Evolutionary conservation across 1,140 invertebrate genomes (phyloP).

Genomic region (Charaxes varanes): DNA sequence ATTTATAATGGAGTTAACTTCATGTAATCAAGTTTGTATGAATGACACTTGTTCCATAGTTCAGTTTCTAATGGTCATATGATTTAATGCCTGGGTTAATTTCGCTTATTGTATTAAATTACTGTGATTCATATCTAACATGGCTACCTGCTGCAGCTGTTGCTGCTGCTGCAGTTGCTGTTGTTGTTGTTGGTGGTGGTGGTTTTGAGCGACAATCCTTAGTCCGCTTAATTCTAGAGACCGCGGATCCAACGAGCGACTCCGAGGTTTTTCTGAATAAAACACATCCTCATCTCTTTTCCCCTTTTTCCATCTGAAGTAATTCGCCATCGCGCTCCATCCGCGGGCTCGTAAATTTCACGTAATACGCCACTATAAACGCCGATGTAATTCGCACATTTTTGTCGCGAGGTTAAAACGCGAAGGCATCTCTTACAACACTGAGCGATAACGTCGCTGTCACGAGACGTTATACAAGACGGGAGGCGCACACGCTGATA

Average conservation of each 20-base stretch:
- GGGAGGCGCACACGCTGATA: conserved; percentile 25
- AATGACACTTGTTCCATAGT: too few relatives aligned
- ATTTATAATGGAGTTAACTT: too few relatives aligned
- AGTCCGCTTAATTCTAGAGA: conserved; percentile 83
- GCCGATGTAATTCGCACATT: conserved; percentile 21
- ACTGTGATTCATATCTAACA: not conserved
- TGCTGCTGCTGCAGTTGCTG: conserved; percentile 1
- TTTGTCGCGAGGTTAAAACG: conserved; percentile 32
- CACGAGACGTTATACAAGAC: conserved; percentile 65
- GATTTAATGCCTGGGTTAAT: too few relatives aligned
- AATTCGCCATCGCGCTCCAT: conserved; percentile 76
- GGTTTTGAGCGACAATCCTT: conserved; percentile 73
- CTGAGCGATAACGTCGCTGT: conserved; percentile 56
- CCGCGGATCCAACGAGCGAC: conserved; percentile 85
- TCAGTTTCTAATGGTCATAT: too few relatives aligned
- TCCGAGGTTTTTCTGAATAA: conserved; percentile 79
- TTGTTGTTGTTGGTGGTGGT: conserved; percentile 22
- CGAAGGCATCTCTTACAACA: conserved; percentile 54
- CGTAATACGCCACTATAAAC: conserved; percentile 12
- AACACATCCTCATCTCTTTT: conserved; percentile 77
- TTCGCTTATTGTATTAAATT: too few relatives aligned
- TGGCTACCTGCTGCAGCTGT: conserved; percentile 2
- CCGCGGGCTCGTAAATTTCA: conserved; percentile 19
- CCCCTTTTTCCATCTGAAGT: conserved; percentile 83
- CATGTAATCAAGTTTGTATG: too few relatives aligned